Base-by-base conservation (phyloP, 23 tunicate genomes). In the Trididemnum miniatum region DNA sequence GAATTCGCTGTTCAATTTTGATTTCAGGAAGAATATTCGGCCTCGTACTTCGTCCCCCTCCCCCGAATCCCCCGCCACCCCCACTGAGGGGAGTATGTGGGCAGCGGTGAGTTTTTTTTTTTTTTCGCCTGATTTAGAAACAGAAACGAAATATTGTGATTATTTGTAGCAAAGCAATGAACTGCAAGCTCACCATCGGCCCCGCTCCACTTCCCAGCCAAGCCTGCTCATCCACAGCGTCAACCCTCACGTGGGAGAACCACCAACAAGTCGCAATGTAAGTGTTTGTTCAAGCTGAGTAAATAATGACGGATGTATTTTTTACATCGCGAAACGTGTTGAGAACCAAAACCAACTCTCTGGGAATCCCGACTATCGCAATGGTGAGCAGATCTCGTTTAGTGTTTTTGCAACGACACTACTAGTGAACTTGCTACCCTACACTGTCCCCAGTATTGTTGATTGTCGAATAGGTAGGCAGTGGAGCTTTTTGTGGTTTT, bases 151-250 rank as follows among this genome's bases (percentile, higher is more conserved):
- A n/a, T 22, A 5, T 63, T 4, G 29, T 63, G 22, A 15, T 71
- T 27, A 9, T 15, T 31, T 71, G 67, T 62, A 71, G 76, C 39
- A 30, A 33, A 5, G n/a, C 31, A 49, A 74, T 29, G 60, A 74
- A 12, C 51, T 77, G 39, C 82, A 77, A 31, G 9, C 72, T 9
- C 66, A 39, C 15, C 77, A 69, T n/a, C 83, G 90, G 22, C 84
- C 90, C 3, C 90, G 97, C 36, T 91, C 97, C 24, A 80, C 90
- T 23, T 91, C 97, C 1, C 97, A 91, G 54, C 97, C 97, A 49
- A 85, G 90, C 39, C 86, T 91, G 62, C 76, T 72, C 63, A 86
- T 86, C 30, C 82, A 91, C 87, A 91, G 79, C 60, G 65, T 78
- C 26, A 65, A 82, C 26, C 80, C 84, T 20, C 82, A 51, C 29